Percentiles rank a stretch among this genome's conserved stretches.
phyloP scores from a whole-genome alignment of 2,797 vertebrate genomes.

The Carapus acus region DNA sequence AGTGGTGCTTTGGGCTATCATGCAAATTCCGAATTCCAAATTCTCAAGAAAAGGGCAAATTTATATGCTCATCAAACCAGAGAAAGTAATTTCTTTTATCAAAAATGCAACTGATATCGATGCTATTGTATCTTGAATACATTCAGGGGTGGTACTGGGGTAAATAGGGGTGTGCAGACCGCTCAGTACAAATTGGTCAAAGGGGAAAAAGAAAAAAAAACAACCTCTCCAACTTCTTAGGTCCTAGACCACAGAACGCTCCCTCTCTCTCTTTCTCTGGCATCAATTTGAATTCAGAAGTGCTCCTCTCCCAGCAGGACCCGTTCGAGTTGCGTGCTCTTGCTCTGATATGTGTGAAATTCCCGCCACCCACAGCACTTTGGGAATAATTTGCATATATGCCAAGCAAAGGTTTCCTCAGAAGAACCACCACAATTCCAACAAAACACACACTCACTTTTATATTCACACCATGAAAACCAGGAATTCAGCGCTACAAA shows the following conservation, averaged over 20 bases:
- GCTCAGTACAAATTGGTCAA: too few relatives aligned
- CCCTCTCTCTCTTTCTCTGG: slow-evolving; percentile 3
- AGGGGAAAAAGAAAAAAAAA: background rate
- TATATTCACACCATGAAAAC: background rate
- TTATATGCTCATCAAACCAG: too few relatives aligned
- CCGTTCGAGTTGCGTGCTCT: slow-evolving; percentile 20
- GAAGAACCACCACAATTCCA: slow-evolving; percentile 4
- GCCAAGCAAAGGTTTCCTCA: background rate
- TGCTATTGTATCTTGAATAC: too few relatives aligned
- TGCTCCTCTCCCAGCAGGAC: slow-evolving; percentile 26
- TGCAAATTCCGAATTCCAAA: too few relatives aligned
- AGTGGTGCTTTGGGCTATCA: too few relatives aligned
- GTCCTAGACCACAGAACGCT: background rate
- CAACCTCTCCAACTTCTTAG: background rate
- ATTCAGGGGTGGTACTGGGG: too few relatives aligned
- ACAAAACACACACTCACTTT: background rate
- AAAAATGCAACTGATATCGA: too few relatives aligned
- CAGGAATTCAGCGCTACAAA: background rate
- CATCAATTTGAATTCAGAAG: slow-evolving; percentile 26
- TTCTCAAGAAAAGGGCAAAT: too few relatives aligned
- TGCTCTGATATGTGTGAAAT: slow-evolving; percentile 26
- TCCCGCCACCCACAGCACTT: slow-evolving; percentile 30
- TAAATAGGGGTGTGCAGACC: too few relatives aligned
- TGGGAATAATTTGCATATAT: slow-evolving; percentile 21
- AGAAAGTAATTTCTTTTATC: too few relatives aligned